Conservation (phyloP, 2,113 vertebrate genomes). For the Phainopepla nitens region DNA sequence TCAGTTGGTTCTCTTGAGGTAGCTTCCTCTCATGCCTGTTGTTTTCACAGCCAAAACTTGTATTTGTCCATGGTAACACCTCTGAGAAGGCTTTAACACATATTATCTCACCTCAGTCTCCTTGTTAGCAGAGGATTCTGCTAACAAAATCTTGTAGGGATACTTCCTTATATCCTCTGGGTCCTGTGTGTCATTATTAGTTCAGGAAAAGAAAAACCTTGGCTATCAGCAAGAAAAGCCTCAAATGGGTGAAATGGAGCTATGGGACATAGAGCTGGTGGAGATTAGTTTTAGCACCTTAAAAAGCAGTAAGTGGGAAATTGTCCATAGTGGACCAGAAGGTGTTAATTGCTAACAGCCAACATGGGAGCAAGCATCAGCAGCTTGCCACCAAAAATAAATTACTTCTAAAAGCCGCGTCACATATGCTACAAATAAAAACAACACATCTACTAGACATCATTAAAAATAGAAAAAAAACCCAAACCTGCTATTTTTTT, state of each 20-base stretch:
- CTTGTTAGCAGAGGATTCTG: not conserved
- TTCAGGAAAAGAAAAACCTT: not conserved
- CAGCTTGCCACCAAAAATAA: constrained; percentile 32
- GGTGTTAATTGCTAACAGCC: constrained; percentile 46
- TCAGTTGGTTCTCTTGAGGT: not conserved
- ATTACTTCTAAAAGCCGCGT: constrained; percentile 7
- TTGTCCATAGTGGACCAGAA: constrained; percentile 11
- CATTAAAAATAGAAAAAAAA: not conserved
- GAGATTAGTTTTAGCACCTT: constrained; percentile 36
- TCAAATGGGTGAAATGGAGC: not conserved
- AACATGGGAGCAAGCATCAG: not conserved
- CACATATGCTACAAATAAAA: constrained; percentile 43
- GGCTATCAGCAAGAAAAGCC: not conserved
- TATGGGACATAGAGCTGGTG: not conserved
- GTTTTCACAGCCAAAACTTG: not conserved
- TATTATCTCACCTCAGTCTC: not conserved
- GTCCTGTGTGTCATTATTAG: not conserved
- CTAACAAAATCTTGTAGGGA: not conserved
- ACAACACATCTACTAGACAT: not conserved
- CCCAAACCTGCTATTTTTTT: not conserved
- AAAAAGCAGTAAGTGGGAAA: constrained; percentile 31
- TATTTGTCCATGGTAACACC: not conserved
- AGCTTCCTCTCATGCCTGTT: not conserved
- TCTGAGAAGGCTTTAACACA: not conserved
- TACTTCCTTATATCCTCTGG: not conserved